A percentile compares a stretch with the other conserved stretches of the same genome.
phyloP scores from a whole-genome alignment of 2,888 invertebrate species.

The Sipha maydis region DNA sequence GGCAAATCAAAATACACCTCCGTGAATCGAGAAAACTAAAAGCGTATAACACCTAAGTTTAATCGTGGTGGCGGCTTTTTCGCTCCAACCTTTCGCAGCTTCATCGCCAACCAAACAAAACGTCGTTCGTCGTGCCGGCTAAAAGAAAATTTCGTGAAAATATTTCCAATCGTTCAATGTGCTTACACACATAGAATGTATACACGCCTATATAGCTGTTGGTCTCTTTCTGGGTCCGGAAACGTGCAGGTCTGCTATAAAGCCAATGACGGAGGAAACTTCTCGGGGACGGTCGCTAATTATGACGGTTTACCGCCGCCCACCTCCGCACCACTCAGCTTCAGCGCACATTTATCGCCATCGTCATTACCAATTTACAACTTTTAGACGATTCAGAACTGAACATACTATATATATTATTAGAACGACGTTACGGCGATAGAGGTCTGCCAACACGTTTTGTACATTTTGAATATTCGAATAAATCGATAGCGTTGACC shows the following conservation, averaged over 20 bases:
- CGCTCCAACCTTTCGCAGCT: not conserved
- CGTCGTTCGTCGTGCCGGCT: no score
- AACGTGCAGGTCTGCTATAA: no score
- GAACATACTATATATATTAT: no score
- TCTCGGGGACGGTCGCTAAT: not conserved
- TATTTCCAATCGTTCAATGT: not conserved
- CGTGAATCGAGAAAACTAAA: conserved; percentile 20
- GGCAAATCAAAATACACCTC: not conserved
- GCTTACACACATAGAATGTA: no score
- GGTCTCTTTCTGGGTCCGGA: not conserved
- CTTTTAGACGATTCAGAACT: no score
- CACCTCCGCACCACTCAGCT: no score
- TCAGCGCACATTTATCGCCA: no score
- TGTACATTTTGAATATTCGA: no score
- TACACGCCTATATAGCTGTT: not conserved
- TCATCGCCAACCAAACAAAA: not conserved
- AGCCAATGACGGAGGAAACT: not conserved
- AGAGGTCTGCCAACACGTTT: no score
- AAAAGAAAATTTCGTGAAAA: not conserved
- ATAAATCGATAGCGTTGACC: no score
- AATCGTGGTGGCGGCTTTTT: not conserved
- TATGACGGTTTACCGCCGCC: not conserved
- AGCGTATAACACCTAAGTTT: not conserved
- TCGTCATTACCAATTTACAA: no score
- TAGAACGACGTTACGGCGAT: no score